Conservation (phyloP, 92 coral and sea anemone species). For the Virgularia gustaviana region DNA sequence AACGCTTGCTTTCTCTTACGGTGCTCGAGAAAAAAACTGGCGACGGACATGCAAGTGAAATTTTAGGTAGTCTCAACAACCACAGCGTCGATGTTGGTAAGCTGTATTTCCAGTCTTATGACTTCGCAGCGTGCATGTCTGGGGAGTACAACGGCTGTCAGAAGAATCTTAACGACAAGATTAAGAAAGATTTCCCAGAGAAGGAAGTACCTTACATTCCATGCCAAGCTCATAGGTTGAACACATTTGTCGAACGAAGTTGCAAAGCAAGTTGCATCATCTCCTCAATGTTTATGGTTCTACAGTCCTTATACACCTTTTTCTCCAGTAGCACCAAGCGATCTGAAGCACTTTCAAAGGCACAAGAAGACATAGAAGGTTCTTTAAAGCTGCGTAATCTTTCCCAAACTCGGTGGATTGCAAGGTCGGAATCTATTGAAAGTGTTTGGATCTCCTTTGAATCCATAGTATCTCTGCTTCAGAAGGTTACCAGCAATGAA, state of each 20-base stretch:
- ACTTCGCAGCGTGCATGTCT: conserved; percentile 27
- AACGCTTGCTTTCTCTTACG: conserved; percentile 17
- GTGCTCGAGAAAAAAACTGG: conserved; percentile 12
- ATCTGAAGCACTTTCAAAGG: conserved; percentile 18
- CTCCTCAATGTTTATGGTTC: background rate
- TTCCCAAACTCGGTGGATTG: conserved; percentile 30
- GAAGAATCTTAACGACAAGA: conserved; percentile 16
- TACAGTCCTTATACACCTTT: conserved; percentile 6
- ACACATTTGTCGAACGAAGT: conserved; percentile 31
- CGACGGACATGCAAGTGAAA: conserved; percentile 28
- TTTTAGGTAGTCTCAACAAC: conserved; percentile 11
- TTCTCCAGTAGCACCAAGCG: conserved; percentile 29
- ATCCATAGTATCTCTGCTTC: conserved; percentile 18
- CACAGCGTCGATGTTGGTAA: conserved; percentile 22
- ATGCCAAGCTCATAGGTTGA: conserved; percentile 23
- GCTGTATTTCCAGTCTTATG: conserved; percentile 30
- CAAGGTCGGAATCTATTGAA: conserved; percentile 26
- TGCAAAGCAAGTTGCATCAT: conserved; percentile 20
- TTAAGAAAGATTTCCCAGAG: conserved; percentile 7
- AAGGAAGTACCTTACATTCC: conserved; percentile 20
- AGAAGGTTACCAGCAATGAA: conserved; percentile 13
- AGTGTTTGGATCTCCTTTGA: conserved; percentile 30
- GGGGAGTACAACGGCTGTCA: conserved; percentile 22
- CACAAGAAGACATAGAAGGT: conserved; percentile 18
- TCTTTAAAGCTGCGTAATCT: conserved; percentile 25